Base-by-base conservation (phyloP, 2,888 invertebrate species). In the Physocephala rufipes region DNA sequence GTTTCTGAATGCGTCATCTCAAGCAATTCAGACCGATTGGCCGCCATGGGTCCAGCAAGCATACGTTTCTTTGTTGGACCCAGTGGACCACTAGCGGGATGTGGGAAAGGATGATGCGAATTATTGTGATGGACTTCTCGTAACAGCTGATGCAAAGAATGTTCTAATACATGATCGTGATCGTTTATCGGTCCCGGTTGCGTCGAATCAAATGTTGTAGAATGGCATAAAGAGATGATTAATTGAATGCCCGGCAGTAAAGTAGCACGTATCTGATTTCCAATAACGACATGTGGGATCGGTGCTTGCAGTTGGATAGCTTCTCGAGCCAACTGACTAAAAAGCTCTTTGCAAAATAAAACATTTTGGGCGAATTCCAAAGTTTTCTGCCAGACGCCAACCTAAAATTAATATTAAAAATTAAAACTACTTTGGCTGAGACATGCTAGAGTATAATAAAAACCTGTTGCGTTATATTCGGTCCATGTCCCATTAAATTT, bases 281-380 rank as follows among this genome's bases (percentile, higher is more conserved):
- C 97, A 53, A 97, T 96, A 9, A 98, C 97, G 90, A 98, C 94
- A 81, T 97, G 97, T 0, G 97, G 97, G 82, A 97, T 96, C 0
- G 95, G 93, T 0, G 96, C 94, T 80, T 96, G 95, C 3, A 96
- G 86, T 82, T 96, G 96, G 5, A 97, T 96, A 0, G 98, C 97
- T 85, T 98, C 98, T 67, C 96, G 92, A 0, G 97, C 97, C 69
- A 98, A 87, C 80, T 97, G 94, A 75, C 95, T 94, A 83, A 98
- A 98, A 45, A 98, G 87, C 85, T 98, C 98, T 86, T 97, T 97
- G 83, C 98, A 98, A 87, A 97, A 98, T 24, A 98, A 88, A 30
- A 98, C 97, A 85, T 98, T 98, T 83, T 98, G 98, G 0, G 97
- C 97, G 0, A 95, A 95, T 83, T 98, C 97, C n/a, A 98, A 87